Evolutionary conservation across 2,797 vertebrate species (phyloP).

Genomic region (Microtus agrestis): DNA sequence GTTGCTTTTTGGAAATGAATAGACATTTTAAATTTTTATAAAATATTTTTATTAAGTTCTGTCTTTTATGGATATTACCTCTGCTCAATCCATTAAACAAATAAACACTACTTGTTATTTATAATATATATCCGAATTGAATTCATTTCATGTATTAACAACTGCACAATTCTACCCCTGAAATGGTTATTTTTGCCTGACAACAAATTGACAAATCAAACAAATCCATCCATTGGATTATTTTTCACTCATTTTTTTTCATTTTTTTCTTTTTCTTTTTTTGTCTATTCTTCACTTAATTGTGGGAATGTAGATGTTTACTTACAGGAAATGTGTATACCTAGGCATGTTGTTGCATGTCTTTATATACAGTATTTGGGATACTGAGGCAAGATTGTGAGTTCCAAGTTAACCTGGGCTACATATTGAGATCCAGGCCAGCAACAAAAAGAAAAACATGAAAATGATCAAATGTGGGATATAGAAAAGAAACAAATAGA

Average conservation of each 20-base stretch:
- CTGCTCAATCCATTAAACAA: background rate
- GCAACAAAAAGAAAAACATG: background rate
- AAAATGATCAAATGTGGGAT: background rate
- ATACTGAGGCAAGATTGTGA: background rate
- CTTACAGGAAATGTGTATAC: conserved; percentile 39
- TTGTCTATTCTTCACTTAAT: background rate
- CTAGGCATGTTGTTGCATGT: background rate
- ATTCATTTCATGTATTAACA: background rate
- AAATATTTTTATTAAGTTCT: background rate
- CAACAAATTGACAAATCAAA: conserved; percentile 1
- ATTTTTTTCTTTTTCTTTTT: background rate
- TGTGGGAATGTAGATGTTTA: conserved; percentile 21
- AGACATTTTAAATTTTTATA: background rate
- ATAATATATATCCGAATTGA: background rate
- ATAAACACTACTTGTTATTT: background rate
- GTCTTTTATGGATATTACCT: background rate
- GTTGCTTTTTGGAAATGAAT: background rate
- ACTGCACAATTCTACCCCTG: background rate
- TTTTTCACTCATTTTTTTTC: background rate
- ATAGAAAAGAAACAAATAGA: conserved; percentile 39
- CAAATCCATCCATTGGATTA: background rate
- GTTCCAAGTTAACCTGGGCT: background rate
- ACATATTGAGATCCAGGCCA: background rate
- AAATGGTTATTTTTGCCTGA: background rate
- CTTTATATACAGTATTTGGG: background rate